Base-by-base conservation (phyloP, 2,113 vertebrate species). In the Archilochus colubris region DNA sequence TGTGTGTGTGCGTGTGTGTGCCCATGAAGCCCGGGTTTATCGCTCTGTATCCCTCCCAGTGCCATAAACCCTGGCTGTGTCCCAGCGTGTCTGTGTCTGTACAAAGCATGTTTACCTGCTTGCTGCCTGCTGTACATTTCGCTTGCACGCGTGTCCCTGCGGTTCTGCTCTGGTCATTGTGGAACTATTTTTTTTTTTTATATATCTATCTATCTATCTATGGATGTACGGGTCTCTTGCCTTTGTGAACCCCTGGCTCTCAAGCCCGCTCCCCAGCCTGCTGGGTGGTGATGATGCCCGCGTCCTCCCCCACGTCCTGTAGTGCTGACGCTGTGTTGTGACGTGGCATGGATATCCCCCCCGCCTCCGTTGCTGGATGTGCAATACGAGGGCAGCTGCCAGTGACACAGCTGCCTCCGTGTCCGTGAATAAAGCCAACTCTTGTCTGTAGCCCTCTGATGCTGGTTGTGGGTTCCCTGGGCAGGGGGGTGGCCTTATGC, bases 31-130 rank as follows among this genome's bases (percentile, higher is more conserved):
- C 96, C 79, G 59, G 98, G 98, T 98, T 98, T 98, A 97, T 97
- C 95, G 98, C 98, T 97, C 99, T 99, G 98, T 97, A 30, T 99
- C 98, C 98, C 98, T 99, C 99, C 98, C 98, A 98, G 98, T 31
- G 96, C 98, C 98, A 98, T 98, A 98, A 98, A 98, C 98, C 98
- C 95, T 54, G 97, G 98, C 97, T 93, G 92, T 9, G 87, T 98
- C 93, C 91, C 0, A 2, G 86, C 0, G 91, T 86, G 98, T 96
- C 97, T 40, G 89, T 89, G 91, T 96, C 75, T 98, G 96, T 97
- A 96, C 98, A 97, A 98, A 98, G 96, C 96, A 95, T 97, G 98
- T 93, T 96, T 57, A 76, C 94, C 88, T 89, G 94, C 70, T 74
- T 9, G 73, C 50, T 84, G 96, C 93, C 96, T 75, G 95, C 94